Base-by-base conservation (phyloP, 2,888 invertebrate species). In the Capitulum mitella region DNA sequence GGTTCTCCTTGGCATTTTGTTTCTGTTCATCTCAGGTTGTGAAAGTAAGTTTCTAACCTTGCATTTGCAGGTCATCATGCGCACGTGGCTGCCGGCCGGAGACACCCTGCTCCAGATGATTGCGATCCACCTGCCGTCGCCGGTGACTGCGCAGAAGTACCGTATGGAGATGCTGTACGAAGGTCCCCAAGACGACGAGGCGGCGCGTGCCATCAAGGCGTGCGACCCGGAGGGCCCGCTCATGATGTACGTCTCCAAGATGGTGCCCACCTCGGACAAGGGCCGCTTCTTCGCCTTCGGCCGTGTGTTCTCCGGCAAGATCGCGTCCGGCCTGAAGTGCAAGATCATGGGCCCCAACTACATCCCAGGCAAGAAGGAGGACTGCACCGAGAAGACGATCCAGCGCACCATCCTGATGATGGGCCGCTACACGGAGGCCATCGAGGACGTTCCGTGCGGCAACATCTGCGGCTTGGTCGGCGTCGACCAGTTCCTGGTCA, bases 191-290 rank as follows among this genome's bases (percentile, higher is more conserved):
- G 98, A 98, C 85, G 98, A 99, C 85, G 95, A 95, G 84, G 97
- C 95, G 81, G 97, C 97, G 83, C 83, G 95, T 82, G 95, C 93
- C 87, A 91, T 93, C 84, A 94, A 94, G 91, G 93, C 86, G 85
- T 99, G 99, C 86, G 97, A 99, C 87, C 93, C 98, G 26, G 93
- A 95, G 83, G 99, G 93, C 74, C 98, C 98, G 29, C 90, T 99
- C 80, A 99, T 99, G 98, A 99, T 99, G 99, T 99, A 99, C 91
- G 90, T 99, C 83, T 97, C 97, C 78, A 99, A 99, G 89, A 99
- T 99, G 99, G 99, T 99, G 86, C 99, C 99, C 83, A 99, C 99
- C 29, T 93, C 96, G 26, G 99, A 99, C 88, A 99, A 99, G 89
- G 99, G 99, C 81, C 93, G 99, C 86, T 99, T 99, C 92, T 99